Percentiles rank a stretch among this genome's conserved stretches.
Conservation (phyloP, 2,113 vertebrate species). For the Lepisosteus oculatus region DNA sequence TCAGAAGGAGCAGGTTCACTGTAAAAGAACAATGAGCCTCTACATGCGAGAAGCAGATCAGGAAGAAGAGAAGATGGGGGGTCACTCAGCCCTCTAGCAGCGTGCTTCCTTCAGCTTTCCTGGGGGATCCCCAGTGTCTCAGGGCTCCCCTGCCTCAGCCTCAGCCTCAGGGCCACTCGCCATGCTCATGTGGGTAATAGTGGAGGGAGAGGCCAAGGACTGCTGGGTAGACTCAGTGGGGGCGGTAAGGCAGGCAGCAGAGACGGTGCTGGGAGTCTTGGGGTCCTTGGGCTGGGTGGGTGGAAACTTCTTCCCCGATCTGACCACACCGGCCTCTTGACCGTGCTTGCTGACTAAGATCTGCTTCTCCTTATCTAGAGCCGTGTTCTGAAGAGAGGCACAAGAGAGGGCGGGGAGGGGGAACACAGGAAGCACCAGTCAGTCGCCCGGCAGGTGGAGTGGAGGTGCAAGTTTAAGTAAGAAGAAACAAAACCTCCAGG, state of each 20-base stretch:
- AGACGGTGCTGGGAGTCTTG: conserved; percentile 15
- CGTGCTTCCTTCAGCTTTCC: conserved; percentile 4
- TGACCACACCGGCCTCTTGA: conserved; percentile 45
- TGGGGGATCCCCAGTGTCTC: conserved; percentile 6
- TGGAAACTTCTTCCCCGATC: conserved; percentile 38
- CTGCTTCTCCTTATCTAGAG: conserved; percentile 91
- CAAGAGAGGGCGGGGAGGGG: neutral
- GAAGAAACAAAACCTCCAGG: neutral
- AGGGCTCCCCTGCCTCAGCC: conserved; percentile 34
- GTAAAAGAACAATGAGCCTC: conserved; percentile 15
- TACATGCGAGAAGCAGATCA: conserved; percentile 14
- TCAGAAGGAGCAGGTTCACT: neutral
- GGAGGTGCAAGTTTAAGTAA: neutral
- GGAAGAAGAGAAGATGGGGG: neutral
- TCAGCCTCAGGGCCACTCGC: conserved; percentile 30
- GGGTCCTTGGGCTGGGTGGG: conserved; percentile 40
- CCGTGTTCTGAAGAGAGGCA: conserved; percentile 80
- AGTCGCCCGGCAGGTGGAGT: neutral
- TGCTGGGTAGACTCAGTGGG: conserved; percentile 38
- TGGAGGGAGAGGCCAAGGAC: conserved; percentile 6
- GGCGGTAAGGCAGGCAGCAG: conserved; percentile 40
- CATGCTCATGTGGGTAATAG: conserved; percentile 24
- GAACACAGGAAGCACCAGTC: neutral
- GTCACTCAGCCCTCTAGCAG: neutral
- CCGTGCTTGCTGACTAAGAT: conserved; percentile 70